Conservation (phyloP, 1,140 invertebrate genomes). For the Drosophila hydei region DNA sequence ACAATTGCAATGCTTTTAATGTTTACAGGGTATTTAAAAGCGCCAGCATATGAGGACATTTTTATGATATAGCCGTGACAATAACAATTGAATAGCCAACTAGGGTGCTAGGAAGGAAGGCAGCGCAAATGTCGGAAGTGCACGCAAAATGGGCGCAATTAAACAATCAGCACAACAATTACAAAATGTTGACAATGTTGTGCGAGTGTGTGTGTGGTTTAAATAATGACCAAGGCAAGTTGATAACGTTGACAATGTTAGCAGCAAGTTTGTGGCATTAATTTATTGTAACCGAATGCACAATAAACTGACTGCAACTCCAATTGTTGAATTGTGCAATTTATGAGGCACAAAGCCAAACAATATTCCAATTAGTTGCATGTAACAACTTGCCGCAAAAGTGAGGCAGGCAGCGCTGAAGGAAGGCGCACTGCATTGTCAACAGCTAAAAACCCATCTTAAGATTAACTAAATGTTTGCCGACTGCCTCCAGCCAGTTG, state of each 20-base stretch:
- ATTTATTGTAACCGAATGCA: slow-evolving; percentile 60
- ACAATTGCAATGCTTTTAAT: neutral
- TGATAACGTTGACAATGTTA: slow-evolving; percentile 71
- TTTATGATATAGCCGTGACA: slow-evolving; percentile 27
- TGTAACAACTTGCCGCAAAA: slow-evolving; percentile 13
- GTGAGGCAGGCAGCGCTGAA: neutral
- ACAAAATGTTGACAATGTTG: slow-evolving; percentile 62
- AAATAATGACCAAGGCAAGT: slow-evolving; percentile 52
- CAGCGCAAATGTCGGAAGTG: slow-evolving; percentile 52
- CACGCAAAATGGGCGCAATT: slow-evolving; percentile 77
- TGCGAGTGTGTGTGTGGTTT: slow-evolving; percentile 16
- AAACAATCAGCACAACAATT: slow-evolving; percentile 81
- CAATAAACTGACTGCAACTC: slow-evolving; percentile 57
- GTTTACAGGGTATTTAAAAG: slow-evolving; percentile 22
- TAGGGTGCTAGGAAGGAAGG: neutral
- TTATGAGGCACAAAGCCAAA: slow-evolving; percentile 37
- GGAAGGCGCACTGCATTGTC: neutral
- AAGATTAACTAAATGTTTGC: slow-evolving; percentile 49
- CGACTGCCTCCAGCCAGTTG: slow-evolving; percentile 11
- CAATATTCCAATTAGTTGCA: slow-evolving; percentile 59
- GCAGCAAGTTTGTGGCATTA: slow-evolving; percentile 66
- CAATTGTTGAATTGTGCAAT: slow-evolving; percentile 35
- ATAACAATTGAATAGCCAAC: slow-evolving; percentile 30
- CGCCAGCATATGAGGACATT: slow-evolving; percentile 6
- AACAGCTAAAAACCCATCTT: slow-evolving; percentile 30